Evolutionary conservation across 2,113 vertebrate species (phyloP).

Genomic region (Puffinus mauretanicus): DNA sequence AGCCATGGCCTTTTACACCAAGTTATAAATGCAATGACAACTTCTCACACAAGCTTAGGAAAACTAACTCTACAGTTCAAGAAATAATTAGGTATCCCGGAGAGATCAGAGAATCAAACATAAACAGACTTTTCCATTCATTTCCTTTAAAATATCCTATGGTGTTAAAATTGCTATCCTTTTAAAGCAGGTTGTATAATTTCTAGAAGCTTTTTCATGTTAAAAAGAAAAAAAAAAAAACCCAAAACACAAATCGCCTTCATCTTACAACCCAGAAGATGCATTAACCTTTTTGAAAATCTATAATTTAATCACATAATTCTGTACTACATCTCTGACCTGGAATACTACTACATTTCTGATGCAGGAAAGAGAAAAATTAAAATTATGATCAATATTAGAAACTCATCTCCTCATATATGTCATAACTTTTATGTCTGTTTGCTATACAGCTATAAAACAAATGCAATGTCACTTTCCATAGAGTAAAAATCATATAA

Average conservation of each 20-base stretch:
- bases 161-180: background rate
- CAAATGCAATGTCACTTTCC: background rate
- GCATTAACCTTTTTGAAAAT: background rate
- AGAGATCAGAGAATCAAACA: conserved; percentile 31
- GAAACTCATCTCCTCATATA: background rate
- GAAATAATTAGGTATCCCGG: conserved; percentile 44
- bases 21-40: background rate
- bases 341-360: background rate
- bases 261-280: background rate
- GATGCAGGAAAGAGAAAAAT: background rate
- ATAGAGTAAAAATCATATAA: background rate
- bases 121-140: background rate
- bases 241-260: background rate
- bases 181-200: background rate
- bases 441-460: background rate
- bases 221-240: background rate
- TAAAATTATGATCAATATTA: background rate
- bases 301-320: background rate
- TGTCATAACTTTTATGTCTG: background rate
- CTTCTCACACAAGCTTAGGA: conserved; percentile 3
- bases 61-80: background rate
- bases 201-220: background rate
- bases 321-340: background rate
- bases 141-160: background rate
- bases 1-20: background rate